Evolutionary conservation across 2,113 vertebrate genomes (phyloP), one percentile per base, ranked within the genome.

Genomic region (Chaetops frenatus): DNA sequence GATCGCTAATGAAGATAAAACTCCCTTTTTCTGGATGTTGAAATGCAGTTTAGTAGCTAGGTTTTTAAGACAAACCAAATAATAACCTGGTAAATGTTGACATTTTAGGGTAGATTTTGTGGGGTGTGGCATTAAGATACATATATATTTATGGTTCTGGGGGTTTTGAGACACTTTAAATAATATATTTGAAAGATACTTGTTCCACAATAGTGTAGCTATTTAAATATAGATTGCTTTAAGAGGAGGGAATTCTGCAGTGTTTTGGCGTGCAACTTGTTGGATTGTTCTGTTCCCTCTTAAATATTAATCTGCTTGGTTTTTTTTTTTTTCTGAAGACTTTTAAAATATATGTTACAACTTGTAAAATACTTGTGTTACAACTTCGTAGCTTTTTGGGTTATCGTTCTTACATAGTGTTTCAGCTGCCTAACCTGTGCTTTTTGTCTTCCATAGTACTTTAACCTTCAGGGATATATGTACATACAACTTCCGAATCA

Each of bases 1-100:
- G 88, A 90, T 96, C 20, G 14, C 42, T 73, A 57, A 31, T 92
- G 47, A 42, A 66, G 92, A 88, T 97, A 95, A 88, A 88, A 23
- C 56, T 94, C 33, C 28, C 45, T 60, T 88, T 82, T 95, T 70
- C 71, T 74, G 56, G 16, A 23, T 88, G 92, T 93, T 88, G 93
- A 86, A 96, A 94, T 31, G 12, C 22, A 6, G 47, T 62, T 73
- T 88, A 90, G 28, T 77, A 83, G 38, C 47, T 62, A 66, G 60
- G 14, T 8, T 91, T 89, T 87, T 62, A 72, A 91, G 51, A 12
- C 5, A 56, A 79, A 57, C 40, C 18, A 56, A 57, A 47, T 48
- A 88, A 35, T 64, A 78, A 45, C 31, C 5, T 45, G n/a, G 44
- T 71, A 74, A 92, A 56, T 12, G 48, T 29, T 53, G 56, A 11